phyloP scores from a whole-genome alignment of 2,888 invertebrate genomes.

The Hanleya hanleyi region DNA sequence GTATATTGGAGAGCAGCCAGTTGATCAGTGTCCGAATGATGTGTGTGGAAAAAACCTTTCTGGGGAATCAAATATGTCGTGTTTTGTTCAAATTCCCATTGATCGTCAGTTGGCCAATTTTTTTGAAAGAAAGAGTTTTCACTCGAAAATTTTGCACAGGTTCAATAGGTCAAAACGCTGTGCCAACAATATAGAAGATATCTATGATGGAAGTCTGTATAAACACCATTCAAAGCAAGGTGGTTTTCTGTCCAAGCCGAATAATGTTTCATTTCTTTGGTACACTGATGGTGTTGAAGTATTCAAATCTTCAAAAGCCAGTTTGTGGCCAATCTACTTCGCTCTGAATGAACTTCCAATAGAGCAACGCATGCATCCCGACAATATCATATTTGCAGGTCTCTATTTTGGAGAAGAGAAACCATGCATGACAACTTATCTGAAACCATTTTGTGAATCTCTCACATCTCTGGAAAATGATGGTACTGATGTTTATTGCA shows the following conservation, averaged over 20 bases:
- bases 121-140: slow-evolving; percentile 25
- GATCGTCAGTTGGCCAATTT: slow-evolving; percentile 22
- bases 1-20: not conserved
- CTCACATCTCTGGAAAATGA: not conserved
- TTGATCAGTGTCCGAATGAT: not conserved
- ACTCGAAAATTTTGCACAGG: slow-evolving; percentile 17
- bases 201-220: slow-evolving; percentile 32
- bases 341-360: slow-evolving; percentile 32
- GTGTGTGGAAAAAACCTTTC: not conserved
- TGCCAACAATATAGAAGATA: slow-evolving; percentile 27
- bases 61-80: not conserved
- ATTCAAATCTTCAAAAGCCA: slow-evolving; percentile 34
- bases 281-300: slow-evolving; percentile 36
- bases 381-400: slow-evolving; percentile 32
- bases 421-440: slow-evolving; percentile 30
- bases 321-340: slow-evolving; percentile 30
- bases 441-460: slow-evolving; percentile 34
- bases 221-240: slow-evolving; percentile 13
- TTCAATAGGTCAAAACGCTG: slow-evolving; percentile 15
- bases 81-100: slow-evolving; percentile 34
- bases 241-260: slow-evolving; percentile 8
- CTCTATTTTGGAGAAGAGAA: slow-evolving; percentile 38
- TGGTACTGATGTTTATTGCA: slow-evolving; percentile 13
- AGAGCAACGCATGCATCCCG: slow-evolving; percentile 18
- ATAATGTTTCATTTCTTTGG: slow-evolving; percentile 30